Evolutionary conservation across 1,140 invertebrate genomes (phyloP).

Genomic region (Saccostrea cuccullata): DNA sequence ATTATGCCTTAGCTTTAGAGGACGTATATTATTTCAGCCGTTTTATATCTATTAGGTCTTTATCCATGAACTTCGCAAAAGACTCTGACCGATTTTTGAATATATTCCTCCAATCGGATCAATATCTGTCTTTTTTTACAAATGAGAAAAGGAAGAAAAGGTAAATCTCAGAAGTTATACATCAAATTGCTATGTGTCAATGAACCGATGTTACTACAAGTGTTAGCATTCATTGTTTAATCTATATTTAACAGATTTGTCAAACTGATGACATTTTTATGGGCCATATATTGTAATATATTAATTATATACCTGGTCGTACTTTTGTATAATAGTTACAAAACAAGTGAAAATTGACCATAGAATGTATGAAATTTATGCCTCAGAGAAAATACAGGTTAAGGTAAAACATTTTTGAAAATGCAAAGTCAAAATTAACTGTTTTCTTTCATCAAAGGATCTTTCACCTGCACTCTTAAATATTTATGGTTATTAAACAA

Average conservation of each 20-base stretch:
- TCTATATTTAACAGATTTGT: conserved; percentile 4
- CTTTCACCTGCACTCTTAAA: background rate
- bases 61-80: background rate
- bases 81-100: too few relatives aligned
- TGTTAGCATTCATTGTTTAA: background rate
- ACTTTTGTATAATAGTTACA: background rate
- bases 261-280: background rate
- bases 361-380: background rate
- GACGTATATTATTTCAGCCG: background rate
- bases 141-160: background rate
- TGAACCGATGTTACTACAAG: background rate
- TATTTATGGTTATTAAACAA: background rate
- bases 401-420: background rate
- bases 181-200: background rate
- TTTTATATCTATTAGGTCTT: background rate
- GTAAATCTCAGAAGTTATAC: background rate
- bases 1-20: too few relatives aligned
- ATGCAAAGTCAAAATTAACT: background rate
- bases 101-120: too few relatives aligned
- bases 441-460: background rate
- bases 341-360: background rate
- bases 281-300: background rate
- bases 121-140: background rate
- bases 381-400: background rate
- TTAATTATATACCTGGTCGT: background rate